Conservation (phyloP, 2,797 vertebrate genomes). For the Sardinella longiceps region DNA sequence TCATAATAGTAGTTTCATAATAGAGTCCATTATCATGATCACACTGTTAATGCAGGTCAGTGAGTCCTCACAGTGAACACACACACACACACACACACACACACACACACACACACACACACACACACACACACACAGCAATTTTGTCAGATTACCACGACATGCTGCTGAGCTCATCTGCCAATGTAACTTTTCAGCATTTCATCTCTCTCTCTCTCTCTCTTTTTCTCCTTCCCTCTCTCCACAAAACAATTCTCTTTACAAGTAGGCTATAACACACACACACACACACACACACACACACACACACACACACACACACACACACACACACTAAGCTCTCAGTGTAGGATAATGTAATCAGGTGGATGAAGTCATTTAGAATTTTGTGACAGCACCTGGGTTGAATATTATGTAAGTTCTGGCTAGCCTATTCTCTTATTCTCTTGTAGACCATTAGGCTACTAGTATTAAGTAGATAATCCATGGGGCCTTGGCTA, state of each 20-base stretch:
- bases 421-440: not conserved
- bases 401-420: slow-evolving; percentile 2
- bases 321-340: slow-evolving; percentile 13
- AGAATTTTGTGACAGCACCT: not conserved
- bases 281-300: slow-evolving; percentile 29
- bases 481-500: not conserved
- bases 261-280: not conserved
- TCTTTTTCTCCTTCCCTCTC: not conserved
- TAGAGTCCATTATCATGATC: slow-evolving; percentile 21
- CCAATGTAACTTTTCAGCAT: too few relatives aligned
- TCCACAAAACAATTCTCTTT: too few relatives aligned
- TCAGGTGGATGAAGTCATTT: not conserved
- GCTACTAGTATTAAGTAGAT: not conserved
- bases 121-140: not conserved
- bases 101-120: slow-evolving; percentile 5
- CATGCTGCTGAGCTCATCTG: too few relatives aligned
- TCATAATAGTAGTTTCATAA: slow-evolving; percentile 27
- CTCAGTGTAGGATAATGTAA: not conserved
- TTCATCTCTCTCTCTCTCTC: too few relatives aligned
- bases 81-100: not conserved
- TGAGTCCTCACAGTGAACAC: not conserved
- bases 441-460: not conserved
- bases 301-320: slow-evolving; percentile 19
- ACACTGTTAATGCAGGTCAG: slow-evolving; percentile 21
- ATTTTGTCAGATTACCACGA: too few relatives aligned